These are phyloP conservation scores for Hydrozoanthus gracilis DNA, from an alignment of 92 coral and sea anemone genomes.

Conservation along the genomic window DNA sequence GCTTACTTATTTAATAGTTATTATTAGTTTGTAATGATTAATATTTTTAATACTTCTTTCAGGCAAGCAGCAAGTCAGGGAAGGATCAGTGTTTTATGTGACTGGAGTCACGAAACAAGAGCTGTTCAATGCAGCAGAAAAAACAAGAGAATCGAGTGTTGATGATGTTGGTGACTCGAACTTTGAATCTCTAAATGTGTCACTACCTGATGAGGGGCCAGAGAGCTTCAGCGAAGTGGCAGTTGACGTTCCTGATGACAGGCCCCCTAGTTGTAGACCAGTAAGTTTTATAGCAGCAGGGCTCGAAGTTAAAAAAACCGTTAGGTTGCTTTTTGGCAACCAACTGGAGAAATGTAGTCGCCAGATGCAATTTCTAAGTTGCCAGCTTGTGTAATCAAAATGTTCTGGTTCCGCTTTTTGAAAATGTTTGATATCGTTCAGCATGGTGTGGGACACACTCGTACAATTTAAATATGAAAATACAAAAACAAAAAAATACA, in stretches of 20 bases:
- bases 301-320: no score
- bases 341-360: no score
- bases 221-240: conserved; percentile 82
- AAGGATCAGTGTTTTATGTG: conserved; percentile 82
- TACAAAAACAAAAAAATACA: no score
- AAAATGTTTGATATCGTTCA: no score
- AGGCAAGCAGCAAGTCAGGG: conserved; percentile 46
- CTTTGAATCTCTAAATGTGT: conserved; percentile 61
- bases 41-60: not conserved
- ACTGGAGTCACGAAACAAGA: conserved; percentile 90
- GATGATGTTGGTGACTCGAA: conserved; percentile 74
- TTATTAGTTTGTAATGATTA: no score
- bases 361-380: no score
- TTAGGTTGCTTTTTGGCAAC: no score
- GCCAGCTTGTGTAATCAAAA: no score
- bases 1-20: no score
- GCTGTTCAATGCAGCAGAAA: conserved; percentile 82
- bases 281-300: conserved; percentile 19
- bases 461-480: no score
- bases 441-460: no score
- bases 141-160: conserved; percentile 79
- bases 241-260: conserved; percentile 79
- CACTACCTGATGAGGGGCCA: conserved; percentile 72
- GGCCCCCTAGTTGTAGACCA: not conserved
- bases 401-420: no score